These are phyloP conservation scores for Oncorhynchus nerka DNA, from an alignment of 2,113 vertebrate genomes.

Conservation along the genomic window DNA sequence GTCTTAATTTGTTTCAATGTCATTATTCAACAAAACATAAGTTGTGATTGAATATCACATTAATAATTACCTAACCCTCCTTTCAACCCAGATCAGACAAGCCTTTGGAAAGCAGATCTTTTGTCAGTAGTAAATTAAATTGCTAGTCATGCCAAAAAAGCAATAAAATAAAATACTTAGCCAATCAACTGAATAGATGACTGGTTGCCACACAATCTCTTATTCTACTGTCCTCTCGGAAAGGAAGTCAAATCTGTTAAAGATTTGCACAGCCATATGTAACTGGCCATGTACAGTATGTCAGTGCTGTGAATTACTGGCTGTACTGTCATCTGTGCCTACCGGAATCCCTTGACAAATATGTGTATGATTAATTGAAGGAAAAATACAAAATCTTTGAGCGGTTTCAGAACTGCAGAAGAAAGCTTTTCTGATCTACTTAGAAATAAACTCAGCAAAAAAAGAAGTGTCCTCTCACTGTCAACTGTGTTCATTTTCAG, in stretches of 20 bases:
- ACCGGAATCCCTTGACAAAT: too few species aligned
- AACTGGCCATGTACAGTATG: not conserved
- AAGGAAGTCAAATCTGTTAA: not conserved
- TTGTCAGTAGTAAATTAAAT: not conserved
- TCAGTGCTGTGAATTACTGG: not conserved
- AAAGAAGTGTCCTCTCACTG: too few species aligned
- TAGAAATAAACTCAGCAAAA: too few species aligned
- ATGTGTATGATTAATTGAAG: not conserved
- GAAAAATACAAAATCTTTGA: not conserved
- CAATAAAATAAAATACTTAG: too few species aligned
- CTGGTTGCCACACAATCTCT: not conserved
- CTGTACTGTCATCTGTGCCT: too few species aligned
- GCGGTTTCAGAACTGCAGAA: too few species aligned
- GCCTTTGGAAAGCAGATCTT: not conserved
- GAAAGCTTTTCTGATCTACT: too few species aligned
- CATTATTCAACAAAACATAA: not conserved
- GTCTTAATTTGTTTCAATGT: not conserved
- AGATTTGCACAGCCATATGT: not conserved
- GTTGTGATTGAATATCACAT: too few species aligned
- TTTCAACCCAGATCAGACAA: too few species aligned
- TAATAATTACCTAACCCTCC: too few species aligned
- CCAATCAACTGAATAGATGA: not conserved
- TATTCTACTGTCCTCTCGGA: not conserved
- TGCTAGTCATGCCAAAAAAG: not conserved
- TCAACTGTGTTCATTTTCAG: too few species aligned